Conservation (phyloP, 2,113 vertebrate genomes). For the Caranx ignobilis region DNA sequence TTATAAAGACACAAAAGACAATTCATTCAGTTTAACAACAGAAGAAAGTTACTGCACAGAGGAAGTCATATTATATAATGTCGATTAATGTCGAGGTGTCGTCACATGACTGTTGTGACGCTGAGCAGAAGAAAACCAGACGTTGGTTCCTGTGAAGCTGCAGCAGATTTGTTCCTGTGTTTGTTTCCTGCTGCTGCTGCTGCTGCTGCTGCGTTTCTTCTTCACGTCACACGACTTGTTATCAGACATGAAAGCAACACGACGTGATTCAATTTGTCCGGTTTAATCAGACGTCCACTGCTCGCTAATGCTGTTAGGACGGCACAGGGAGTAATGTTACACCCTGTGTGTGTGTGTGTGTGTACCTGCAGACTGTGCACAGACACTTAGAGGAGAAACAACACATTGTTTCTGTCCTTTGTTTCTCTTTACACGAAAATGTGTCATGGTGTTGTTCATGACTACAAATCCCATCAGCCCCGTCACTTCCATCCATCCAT, state of each 20-base stretch:
- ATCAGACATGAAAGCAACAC: constrained; percentile 58
- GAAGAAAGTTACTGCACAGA: no score
- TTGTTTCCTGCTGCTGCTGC: background rate
- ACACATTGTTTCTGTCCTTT: background rate
- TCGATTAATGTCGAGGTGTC: no score
- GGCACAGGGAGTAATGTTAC: constrained; percentile 33
- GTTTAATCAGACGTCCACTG: constrained; percentile 58
- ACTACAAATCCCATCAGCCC: constrained; percentile 27
- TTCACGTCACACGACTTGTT: constrained; percentile 27
- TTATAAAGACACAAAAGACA: no score
- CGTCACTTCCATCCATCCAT: background rate
- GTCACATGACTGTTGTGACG: no score
- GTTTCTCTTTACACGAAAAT: background rate
- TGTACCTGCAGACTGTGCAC: constrained; percentile 12
- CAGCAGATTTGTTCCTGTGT: background rate
- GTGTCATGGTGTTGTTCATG: background rate
- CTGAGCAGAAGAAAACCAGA: background rate
- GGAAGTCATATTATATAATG: no score
- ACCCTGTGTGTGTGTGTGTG: constrained; percentile 25
- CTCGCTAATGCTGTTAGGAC: constrained; percentile 54
- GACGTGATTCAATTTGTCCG: constrained; percentile 59
- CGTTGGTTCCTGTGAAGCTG: background rate
- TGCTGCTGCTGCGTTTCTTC: constrained; percentile 10
- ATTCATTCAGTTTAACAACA: no score
- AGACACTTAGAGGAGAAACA: background rate